Conservation (phyloP, 1,140 invertebrate species). For the Ostrea edulis region DNA sequence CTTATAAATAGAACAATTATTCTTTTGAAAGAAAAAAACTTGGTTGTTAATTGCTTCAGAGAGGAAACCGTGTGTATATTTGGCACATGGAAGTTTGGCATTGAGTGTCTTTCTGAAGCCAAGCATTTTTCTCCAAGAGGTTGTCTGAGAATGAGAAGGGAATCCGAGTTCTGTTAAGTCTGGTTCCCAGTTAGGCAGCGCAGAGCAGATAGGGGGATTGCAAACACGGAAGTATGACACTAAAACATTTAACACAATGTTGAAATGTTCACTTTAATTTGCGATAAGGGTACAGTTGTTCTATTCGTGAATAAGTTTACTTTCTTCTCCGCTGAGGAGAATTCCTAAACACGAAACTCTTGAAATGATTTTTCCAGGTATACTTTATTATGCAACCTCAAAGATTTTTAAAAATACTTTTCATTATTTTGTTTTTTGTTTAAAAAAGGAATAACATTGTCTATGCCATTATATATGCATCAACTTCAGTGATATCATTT, state of each 20-base stretch:
- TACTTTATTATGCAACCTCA: too few relatives aligned
- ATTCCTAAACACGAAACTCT: background rate
- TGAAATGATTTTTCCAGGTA: background rate
- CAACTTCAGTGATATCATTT: too few relatives aligned
- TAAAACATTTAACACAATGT: background rate
- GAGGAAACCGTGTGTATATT: background rate
- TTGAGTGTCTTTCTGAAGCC: background rate
- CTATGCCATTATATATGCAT: too few relatives aligned
- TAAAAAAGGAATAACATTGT: too few relatives aligned
- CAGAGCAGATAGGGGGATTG: background rate
- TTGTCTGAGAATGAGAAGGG: background rate
- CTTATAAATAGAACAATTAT: background rate
- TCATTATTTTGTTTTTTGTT: too few relatives aligned
- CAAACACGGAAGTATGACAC: slow-evolving; percentile 1
- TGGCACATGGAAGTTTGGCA: background rate
- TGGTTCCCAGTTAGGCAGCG: background rate
- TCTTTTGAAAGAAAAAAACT: background rate
- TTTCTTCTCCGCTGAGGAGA: background rate
- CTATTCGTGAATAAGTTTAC: background rate
- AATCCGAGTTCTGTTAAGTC: background rate
- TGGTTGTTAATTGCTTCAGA: background rate
- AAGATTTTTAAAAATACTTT: too few relatives aligned
- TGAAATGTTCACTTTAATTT: slow-evolving; percentile 22
- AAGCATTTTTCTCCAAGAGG: background rate
- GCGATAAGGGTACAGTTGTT: background rate